phyloP scores from a whole-genome alignment of 2,797 vertebrate genomes.

The Pterois miles region DNA sequence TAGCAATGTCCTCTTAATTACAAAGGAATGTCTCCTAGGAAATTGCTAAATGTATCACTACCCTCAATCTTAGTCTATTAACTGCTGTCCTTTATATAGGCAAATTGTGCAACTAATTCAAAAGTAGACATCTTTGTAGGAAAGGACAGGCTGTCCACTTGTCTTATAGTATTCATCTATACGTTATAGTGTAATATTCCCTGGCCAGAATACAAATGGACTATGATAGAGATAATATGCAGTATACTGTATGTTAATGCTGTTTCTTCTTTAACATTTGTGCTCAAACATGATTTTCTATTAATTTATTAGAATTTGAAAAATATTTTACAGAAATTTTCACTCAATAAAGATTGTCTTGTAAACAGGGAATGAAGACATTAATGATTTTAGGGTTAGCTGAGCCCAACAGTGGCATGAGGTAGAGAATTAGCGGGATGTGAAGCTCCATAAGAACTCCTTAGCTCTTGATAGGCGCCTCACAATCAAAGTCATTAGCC shows the following conservation, averaged over 20 bases:
- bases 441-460: constrained; percentile 75
- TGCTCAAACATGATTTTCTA: neutral
- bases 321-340: neutral
- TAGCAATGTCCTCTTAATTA: constrained; percentile 29
- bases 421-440: constrained; percentile 71
- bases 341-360: constrained; percentile 7
- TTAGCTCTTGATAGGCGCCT: constrained; percentile 82
- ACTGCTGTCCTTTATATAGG: constrained; percentile 39
- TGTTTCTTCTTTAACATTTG: neutral
- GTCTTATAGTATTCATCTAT: constrained; percentile 41
- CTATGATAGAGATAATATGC: constrained; percentile 29
- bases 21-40: constrained; percentile 10
- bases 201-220: constrained; percentile 52
- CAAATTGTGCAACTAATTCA: constrained; percentile 54
- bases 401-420: constrained; percentile 53
- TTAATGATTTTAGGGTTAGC: constrained; percentile 53
- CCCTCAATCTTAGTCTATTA: constrained; percentile 50
- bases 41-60: constrained; percentile 33
- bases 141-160: constrained; percentile 13
- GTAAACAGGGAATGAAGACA: constrained; percentile 43
- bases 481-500: constrained; percentile 87
- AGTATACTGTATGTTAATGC: too few relatives aligned
- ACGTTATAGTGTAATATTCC: constrained; percentile 33
- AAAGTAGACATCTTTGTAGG: constrained; percentile 45
- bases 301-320: neutral